Evolutionary conservation across 2,113 vertebrate genomes (phyloP), one percentile per base, ranked within the genome.

Genomic region (Sarotherodon lohbergeri): DNA sequence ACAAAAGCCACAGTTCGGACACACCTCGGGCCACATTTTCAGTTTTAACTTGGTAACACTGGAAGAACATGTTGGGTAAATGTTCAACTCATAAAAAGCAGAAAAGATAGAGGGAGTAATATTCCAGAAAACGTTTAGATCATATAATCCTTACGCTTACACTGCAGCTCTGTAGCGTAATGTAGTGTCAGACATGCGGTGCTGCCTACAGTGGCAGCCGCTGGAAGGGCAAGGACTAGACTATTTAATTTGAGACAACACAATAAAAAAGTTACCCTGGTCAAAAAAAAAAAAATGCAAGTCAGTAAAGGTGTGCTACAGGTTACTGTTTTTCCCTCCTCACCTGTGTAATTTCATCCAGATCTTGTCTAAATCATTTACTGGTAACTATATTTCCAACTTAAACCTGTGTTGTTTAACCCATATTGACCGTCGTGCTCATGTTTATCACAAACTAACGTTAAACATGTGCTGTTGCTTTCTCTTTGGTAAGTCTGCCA

Each of bases 401-500:
- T 24, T 22, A 14, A 13, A 22, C 36, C 34, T n/a, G 4, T 66
- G 29, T 0, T 43, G 13, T 43, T 24, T 43, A 43, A 24, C 66
- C n/a, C 22, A 43, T 14, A 71, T 24, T 71, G 12, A 27, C 66
- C 14, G 3, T 76, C 24, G 3, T 0, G 24, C 66, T 76, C 22
- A 1, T 48, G 43, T 46, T 24, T 4, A 0, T 73, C n/a, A 73
- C n/a, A 24, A 46, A 41, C 16, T 13, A 1, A 57, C 68, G 36
- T 24, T 39, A 36, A 71, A 71, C 66, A 13, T 39, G n/a, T 83
- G 17, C 16, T 22, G 2, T 83, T 71, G 68, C 22, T 48, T 46
- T 73, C 14, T 73, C 9, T 16, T 24, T 19, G 7, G 52, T 52
- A 4, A 94, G 93, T 14, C 27, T 24, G 34, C 52, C 41, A 94